Percentiles rank a stretch among this genome's conserved stretches.
phyloP scores from a whole-genome alignment of 2,113 vertebrate genomes.

The Notarius quadriscutis region DNA sequence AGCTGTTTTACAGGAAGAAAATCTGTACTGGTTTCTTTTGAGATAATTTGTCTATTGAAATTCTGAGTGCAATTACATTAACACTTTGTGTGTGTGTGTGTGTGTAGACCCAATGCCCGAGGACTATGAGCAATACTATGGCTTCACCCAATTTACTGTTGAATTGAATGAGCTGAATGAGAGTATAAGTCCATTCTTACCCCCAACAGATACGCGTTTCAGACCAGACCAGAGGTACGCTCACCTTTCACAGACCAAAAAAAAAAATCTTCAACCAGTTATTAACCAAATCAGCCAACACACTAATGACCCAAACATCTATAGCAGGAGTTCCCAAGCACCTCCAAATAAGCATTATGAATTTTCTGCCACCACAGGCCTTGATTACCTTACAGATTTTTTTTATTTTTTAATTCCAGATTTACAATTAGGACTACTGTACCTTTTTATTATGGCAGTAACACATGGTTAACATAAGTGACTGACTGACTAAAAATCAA shows the following conservation, averaged over 20 bases:
- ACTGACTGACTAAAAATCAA: no score
- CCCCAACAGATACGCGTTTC: conserved; percentile 72
- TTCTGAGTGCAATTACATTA: neutral
- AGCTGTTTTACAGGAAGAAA: neutral
- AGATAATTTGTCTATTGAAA: neutral
- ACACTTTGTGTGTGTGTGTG: conserved; percentile 46
- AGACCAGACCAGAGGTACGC: conserved; percentile 51
- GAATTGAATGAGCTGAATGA: conserved; percentile 90
- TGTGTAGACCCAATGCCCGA: conserved; percentile 82
- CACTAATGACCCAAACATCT: neutral
- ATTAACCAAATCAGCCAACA: neutral
- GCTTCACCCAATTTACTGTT: conserved; percentile 93
- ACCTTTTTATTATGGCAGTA: neutral
- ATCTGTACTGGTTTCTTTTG: neutral
- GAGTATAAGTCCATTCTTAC: conserved; percentile 75
- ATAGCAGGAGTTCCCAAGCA: neutral
- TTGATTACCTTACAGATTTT: no score
- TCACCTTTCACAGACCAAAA: neutral
- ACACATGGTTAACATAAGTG: neutral
- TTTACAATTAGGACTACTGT: no score
- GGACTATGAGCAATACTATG: conserved; percentile 87
- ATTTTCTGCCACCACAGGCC: no score
- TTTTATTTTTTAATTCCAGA: no score
- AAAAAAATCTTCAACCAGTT: neutral
- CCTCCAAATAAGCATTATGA: no score